These are phyloP conservation scores for Stichopus chloronotus DNA, from an alignment of 35 echinoderm and acorn worm genomes.

Conservation along the genomic window DNA sequence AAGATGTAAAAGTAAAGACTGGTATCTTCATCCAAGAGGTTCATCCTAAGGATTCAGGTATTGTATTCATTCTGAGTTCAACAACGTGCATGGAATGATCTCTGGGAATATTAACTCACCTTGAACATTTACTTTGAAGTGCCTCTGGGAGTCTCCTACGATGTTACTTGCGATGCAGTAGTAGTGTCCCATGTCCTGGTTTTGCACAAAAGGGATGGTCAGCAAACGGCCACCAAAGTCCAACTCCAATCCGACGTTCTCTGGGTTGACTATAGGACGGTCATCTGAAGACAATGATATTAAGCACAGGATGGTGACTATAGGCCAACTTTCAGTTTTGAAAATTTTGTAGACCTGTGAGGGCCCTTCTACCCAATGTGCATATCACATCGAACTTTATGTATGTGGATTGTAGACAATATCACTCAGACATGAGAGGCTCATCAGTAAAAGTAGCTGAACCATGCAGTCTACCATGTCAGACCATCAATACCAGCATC, in stretches of 20 bases:
- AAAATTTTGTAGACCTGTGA: background rate
- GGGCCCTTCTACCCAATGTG: background rate
- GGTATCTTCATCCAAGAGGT: too few relatives aligned
- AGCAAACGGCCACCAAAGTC: constrained; percentile 58
- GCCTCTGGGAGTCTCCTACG: constrained; percentile 48
- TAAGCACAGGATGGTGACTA: too few relatives aligned
- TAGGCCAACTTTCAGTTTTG: background rate
- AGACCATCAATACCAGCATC: too few relatives aligned
- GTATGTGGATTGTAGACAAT: too few relatives aligned
- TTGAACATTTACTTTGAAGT: constrained; percentile 78
- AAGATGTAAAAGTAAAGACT: too few relatives aligned
- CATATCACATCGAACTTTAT: too few relatives aligned
- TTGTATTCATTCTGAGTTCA: too few relatives aligned
- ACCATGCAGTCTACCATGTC: too few relatives aligned
- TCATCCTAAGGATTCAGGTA: too few relatives aligned
- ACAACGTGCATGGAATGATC: too few relatives aligned
- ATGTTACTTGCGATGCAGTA: constrained; percentile 80
- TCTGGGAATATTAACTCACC: constrained; percentile 59
- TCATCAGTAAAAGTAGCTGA: too few relatives aligned
- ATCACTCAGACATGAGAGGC: too few relatives aligned
- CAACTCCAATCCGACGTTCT: constrained; percentile 65
- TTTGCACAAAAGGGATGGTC: constrained; percentile 64
- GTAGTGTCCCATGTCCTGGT: constrained; percentile 75
- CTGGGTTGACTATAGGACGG: background rate
- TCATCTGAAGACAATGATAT: constrained; percentile 2